Conservation (phyloP, 1,140 invertebrate genomes). For the Yoshiicerus persimilis region DNA sequence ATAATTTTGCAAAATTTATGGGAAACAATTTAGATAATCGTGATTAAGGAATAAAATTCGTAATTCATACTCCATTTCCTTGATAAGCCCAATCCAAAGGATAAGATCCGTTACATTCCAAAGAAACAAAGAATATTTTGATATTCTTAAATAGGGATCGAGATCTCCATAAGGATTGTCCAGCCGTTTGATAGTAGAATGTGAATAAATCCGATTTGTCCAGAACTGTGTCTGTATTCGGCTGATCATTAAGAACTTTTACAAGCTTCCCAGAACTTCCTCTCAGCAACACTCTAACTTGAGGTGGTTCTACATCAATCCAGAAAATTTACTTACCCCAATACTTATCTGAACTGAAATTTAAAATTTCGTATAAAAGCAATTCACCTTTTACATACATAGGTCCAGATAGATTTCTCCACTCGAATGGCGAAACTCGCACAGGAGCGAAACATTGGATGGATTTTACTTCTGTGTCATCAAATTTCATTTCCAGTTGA, state of each 20-base stretch:
- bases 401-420: constrained; percentile 32
- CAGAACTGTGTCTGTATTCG: background rate
- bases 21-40: too few relatives aligned
- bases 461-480: constrained; percentile 15
- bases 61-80: constrained; percentile 27
- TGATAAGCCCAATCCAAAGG: constrained; percentile 29
- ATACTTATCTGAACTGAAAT: background rate
- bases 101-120: constrained; percentile 33
- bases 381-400: constrained; percentile 28
- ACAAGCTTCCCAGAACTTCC: background rate
- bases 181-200: background rate
- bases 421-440: background rate
- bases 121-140: background rate
- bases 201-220: background rate
- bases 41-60: background rate
- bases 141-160: background rate
- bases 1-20: too few relatives aligned
- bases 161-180: background rate
- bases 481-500: constrained; percentile 16
- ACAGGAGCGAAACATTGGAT: constrained; percentile 31
- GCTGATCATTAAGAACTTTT: background rate
- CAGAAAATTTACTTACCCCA: background rate
- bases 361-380: background rate
- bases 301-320: background rate
- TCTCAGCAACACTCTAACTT: background rate